Conservation (phyloP, 2,888 invertebrate genomes). For the Ptilodon capucinus region DNA sequence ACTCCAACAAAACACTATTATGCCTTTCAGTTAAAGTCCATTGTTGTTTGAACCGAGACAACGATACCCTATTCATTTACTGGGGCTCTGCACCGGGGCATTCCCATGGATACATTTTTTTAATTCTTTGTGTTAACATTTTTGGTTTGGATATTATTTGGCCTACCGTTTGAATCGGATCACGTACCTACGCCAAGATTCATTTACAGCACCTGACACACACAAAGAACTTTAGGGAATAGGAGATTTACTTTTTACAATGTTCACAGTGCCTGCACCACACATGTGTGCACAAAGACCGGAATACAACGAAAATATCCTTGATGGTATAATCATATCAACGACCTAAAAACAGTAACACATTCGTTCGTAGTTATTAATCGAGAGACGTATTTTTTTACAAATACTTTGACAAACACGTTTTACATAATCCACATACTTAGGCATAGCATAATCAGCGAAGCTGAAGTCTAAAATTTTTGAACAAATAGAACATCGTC, state of each 20-base stretch:
- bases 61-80: not conserved
- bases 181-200: conserved; percentile 35
- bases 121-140: conserved; percentile 44
- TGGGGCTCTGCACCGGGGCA: conserved; percentile 43
- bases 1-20: conserved; percentile 11
- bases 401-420: conserved; percentile 32
- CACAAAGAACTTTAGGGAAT: conserved; percentile 33
- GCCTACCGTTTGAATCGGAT: conserved; percentile 29
- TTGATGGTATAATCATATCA: conserved; percentile 7
- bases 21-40: conserved; percentile 19
- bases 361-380: too few relatives aligned
- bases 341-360: too few relatives aligned
- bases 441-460: too few relatives aligned
- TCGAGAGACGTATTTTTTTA: too few relatives aligned
- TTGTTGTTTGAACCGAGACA: conserved; percentile 15
- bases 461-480: conserved; percentile 28
- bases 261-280: too few relatives aligned
- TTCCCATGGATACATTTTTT: conserved; percentile 52
- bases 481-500: conserved; percentile 27
- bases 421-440: too few relatives aligned
- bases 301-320: conserved; percentile 4
- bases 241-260: conserved; percentile 15
- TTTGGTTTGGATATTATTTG: conserved; percentile 17
- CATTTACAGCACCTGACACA: conserved; percentile 40
- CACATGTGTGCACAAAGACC: conserved; percentile 1